Evolutionary conservation across 1,140 invertebrate genomes (phyloP).

Genomic region (Rhynchophorus ferrugineus): DNA sequence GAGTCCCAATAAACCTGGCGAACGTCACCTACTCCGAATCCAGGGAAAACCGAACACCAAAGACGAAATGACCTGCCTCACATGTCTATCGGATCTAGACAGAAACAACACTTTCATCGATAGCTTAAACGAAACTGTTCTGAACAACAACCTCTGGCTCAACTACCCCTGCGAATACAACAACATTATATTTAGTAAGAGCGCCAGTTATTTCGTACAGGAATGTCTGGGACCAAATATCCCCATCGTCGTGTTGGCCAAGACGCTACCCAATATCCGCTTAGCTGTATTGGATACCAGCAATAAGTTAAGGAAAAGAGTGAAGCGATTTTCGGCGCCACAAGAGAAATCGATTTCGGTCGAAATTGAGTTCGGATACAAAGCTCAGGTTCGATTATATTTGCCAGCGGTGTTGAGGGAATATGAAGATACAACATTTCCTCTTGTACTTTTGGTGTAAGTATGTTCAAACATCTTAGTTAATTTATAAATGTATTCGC

Average conservation of each 20-base stretch:
- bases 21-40: constrained; percentile 68
- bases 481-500: not conserved
- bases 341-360: constrained; percentile 42
- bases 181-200: constrained; percentile 55
- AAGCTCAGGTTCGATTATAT: constrained; percentile 56
- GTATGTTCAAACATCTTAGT: constrained; percentile 37
- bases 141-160: constrained; percentile 35
- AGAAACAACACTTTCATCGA: constrained; percentile 31
- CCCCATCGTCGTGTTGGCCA: constrained; percentile 54
- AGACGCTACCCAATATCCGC: constrained; percentile 48
- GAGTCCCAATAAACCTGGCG: constrained; percentile 56
- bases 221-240: constrained; percentile 67
- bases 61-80: constrained; percentile 48
- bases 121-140: constrained; percentile 31
- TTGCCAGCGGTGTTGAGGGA: constrained; percentile 71
- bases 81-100: constrained; percentile 44
- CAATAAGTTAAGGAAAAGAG: constrained; percentile 27
- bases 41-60: constrained; percentile 32
- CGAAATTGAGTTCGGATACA: constrained; percentile 46
- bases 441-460: constrained; percentile 73
- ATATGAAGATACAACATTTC: constrained; percentile 73
- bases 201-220: constrained; percentile 51
- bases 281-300: constrained; percentile 50
- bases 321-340: constrained; percentile 32
- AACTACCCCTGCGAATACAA: constrained; percentile 56